phyloP scores from a whole-genome alignment of 2,888 invertebrate species.

The Eristalinus sepulchralis region DNA sequence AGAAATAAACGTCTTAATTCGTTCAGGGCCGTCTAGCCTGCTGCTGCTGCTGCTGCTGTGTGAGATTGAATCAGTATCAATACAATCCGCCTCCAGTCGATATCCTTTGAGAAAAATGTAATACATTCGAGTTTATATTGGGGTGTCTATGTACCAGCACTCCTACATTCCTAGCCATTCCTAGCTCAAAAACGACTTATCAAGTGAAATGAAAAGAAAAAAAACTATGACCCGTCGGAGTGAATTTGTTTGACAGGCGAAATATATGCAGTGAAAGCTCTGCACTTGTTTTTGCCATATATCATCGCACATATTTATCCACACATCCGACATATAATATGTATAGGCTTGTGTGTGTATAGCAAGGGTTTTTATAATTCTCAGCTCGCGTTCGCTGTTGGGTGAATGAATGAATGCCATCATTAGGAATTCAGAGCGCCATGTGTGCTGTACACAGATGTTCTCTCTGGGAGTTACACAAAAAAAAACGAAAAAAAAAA shows the following conservation, averaged over 20 bases:
- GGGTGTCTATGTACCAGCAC: neutral
- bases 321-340: neutral
- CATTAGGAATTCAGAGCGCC: constrained; percentile 42
- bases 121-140: neutral
- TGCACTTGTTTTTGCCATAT: neutral
- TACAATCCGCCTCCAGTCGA: neutral
- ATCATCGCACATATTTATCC: neutral
- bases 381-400: constrained; percentile 26
- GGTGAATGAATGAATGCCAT: constrained; percentile 35
- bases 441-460: constrained; percentile 35
- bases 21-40: neutral
- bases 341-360: neutral
- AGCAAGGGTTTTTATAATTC: constrained; percentile 29
- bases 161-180: neutral
- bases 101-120: neutral
- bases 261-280: neutral
- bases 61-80: neutral
- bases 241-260: neutral
- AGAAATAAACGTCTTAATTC: neutral
- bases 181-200: constrained; percentile 31
- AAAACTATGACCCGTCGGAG: constrained; percentile 11
- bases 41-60: neutral
- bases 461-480: neutral
- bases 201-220: too few species aligned
- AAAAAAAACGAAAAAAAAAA: constrained; percentile 10